These are phyloP conservation scores for Jacana jacana DNA, from an alignment of 2,113 vertebrate genomes.

Conservation along the genomic window DNA sequence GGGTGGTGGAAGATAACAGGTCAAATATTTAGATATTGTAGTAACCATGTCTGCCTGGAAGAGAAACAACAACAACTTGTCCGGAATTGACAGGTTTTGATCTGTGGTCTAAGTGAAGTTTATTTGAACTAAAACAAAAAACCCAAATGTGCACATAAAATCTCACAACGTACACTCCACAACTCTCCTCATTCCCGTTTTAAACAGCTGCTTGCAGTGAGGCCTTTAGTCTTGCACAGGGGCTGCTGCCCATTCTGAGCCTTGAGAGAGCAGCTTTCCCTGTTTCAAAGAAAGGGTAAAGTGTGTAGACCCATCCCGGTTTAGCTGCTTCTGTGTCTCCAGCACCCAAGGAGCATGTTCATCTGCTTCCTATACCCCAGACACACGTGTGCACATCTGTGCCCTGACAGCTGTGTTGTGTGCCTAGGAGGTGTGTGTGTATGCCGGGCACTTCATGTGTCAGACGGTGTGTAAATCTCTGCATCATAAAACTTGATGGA, in stretches of 20 bases:
- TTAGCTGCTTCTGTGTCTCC: background rate
- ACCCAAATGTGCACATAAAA: background rate
- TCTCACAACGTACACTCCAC: background rate
- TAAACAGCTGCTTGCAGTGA: background rate
- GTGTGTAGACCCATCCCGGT: accelerated
- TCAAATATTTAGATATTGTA: background rate
- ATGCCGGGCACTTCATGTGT: too few relatives aligned
- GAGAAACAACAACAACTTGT: background rate
- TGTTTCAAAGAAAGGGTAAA: background rate
- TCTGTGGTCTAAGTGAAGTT: background rate
- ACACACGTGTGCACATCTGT: background rate
- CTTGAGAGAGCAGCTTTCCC: background rate
- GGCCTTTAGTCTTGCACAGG: background rate
- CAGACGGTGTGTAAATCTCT: background rate
- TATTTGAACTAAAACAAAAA: background rate
- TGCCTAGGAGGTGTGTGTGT: background rate
- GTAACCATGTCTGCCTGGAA: background rate
- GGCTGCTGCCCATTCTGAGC: background rate
- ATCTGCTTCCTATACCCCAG: too few relatives aligned
- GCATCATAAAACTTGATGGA: background rate
- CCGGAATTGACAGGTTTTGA: background rate
- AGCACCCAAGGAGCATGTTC: accelerated
- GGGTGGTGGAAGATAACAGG: background rate
- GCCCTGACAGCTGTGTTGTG: accelerated
- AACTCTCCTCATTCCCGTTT: background rate